phyloP scores from a whole-genome alignment of 2,888 invertebrate genomes.

The Azorinus chamasolen region DNA sequence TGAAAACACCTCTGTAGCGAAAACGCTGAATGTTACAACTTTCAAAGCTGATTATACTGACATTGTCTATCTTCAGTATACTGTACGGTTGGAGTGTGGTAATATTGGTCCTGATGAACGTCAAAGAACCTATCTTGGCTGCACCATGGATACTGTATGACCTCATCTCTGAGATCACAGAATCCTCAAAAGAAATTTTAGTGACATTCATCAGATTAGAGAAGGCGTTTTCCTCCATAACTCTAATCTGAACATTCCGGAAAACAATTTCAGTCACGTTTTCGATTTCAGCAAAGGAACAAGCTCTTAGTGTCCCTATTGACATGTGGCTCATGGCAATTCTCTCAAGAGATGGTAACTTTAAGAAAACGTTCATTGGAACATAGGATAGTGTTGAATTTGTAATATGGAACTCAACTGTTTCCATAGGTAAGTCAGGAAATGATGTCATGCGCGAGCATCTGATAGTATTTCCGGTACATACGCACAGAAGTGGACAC shows the following conservation, averaged over 20 bases:
- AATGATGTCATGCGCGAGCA: slow-evolving; percentile 24
- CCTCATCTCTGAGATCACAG: slow-evolving; percentile 24
- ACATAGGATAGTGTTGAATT: slow-evolving; percentile 37
- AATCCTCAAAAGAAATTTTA: slow-evolving; percentile 22
- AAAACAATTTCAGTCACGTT: slow-evolving; percentile 31
- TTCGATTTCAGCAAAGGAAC: slow-evolving; percentile 52
- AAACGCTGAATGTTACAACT: slow-evolving; percentile 23
- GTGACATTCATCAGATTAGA: slow-evolving; percentile 45
- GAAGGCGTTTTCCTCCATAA: slow-evolving; percentile 55
- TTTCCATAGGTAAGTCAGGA: slow-evolving; percentile 42
- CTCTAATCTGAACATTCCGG: slow-evolving; percentile 19
- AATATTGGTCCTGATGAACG: slow-evolving; percentile 25
- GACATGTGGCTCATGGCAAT: slow-evolving; percentile 23
- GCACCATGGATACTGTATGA: slow-evolving; percentile 54
- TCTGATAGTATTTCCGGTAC: slow-evolving; percentile 33
- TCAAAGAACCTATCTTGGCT: slow-evolving; percentile 5
- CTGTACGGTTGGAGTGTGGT: slow-evolving; percentile 39
- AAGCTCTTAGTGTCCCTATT: slow-evolving; percentile 39
- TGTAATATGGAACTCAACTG: slow-evolving; percentile 25
- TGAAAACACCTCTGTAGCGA: slow-evolving; percentile 36
- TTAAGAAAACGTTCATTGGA: slow-evolving; percentile 40
- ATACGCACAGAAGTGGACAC: slow-evolving; percentile 49
- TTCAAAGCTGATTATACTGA: slow-evolving; percentile 23
- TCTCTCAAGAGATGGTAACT: slow-evolving; percentile 14
- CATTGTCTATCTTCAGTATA: slow-evolving; percentile 21